Conservation (phyloP, 2,888 invertebrate species). For the Dendrolimus houi region DNA sequence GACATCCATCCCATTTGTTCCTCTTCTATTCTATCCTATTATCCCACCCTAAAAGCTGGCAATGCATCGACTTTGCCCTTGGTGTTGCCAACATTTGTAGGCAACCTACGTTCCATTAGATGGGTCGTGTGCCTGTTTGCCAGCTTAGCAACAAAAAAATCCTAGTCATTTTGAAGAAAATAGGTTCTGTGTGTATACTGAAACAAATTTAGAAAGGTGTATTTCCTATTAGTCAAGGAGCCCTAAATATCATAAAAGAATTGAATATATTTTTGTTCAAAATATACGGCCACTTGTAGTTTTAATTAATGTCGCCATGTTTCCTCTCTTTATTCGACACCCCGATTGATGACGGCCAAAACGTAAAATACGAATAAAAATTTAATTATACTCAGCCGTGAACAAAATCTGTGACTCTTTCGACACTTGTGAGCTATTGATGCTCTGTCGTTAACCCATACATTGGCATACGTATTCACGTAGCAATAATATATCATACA, state of each 20-base stretch:
- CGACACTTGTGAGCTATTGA: constrained; percentile 7
- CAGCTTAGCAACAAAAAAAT: no score
- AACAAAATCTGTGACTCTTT: constrained; percentile 24
- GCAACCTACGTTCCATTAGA: no score
- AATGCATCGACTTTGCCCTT: no score
- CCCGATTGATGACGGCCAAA: constrained; percentile 34
- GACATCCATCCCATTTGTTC: no score
- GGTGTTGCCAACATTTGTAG: no score
- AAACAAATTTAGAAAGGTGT: no score
- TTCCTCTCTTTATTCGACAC: constrained; percentile 33
- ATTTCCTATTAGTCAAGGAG: no score
- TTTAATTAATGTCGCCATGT: constrained; percentile 37
- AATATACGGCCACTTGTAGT: constrained; percentile 35
- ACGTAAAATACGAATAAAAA: constrained; percentile 38
- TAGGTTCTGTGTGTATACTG: no score
- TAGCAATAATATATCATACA: background rate
- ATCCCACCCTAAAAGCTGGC: no score
- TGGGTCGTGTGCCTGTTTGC: no score
- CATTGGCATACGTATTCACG: background rate
- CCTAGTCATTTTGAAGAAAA: no score
- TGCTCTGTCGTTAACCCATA: background rate
- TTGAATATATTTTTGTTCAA: constrained; percentile 27
- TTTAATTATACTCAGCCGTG: constrained; percentile 25
- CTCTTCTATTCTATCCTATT: no score
- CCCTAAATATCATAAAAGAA: constrained; percentile 1